Conservation (phyloP, 2,113 vertebrate genomes). For the Nothoprocta perdicaria region DNA sequence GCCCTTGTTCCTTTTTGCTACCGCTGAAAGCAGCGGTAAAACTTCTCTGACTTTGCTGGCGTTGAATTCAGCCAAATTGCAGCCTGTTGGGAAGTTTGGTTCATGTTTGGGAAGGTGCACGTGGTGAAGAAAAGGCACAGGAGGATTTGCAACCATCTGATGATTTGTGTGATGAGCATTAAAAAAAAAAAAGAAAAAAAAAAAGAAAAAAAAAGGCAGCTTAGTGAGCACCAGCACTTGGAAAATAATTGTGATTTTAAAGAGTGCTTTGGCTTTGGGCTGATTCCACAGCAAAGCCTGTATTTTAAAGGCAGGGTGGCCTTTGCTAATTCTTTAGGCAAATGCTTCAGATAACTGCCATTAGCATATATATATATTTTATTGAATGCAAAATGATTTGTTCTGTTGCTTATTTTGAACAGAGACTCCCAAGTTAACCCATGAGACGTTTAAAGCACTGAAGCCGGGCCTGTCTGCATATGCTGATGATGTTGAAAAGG, state of each 20-base stretch:
- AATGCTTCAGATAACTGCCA: neutral
- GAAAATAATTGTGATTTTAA: neutral
- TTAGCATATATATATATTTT: neutral
- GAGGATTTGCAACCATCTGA: neutral
- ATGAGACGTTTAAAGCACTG: slow-evolving; percentile 90
- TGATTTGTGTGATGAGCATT: neutral
- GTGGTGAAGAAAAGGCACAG: neutral
- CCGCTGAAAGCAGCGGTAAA: neutral
- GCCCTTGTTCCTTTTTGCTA: neutral
- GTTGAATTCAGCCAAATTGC: neutral
- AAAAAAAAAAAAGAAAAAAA: neutral
- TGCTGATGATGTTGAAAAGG: slow-evolving; percentile 90
- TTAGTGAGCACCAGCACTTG: neutral
- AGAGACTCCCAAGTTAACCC: slow-evolving; percentile 85
- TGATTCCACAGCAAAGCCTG: neutral
- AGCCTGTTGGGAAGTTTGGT: neutral
- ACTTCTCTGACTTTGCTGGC: neutral
- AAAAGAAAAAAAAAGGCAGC: neutral
- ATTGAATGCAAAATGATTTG: neutral
- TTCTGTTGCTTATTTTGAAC: neutral
- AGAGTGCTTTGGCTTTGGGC: neutral
- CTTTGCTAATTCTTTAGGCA: neutral
- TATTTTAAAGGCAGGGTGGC: neutral
- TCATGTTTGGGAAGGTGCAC: neutral
- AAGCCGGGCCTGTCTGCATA: slow-evolving; percentile 94